Evolutionary conservation across 2,797 vertebrate species (phyloP), one percentile per base, ranked within the genome.

Genomic region (Zenarchopterus dispar): DNA sequence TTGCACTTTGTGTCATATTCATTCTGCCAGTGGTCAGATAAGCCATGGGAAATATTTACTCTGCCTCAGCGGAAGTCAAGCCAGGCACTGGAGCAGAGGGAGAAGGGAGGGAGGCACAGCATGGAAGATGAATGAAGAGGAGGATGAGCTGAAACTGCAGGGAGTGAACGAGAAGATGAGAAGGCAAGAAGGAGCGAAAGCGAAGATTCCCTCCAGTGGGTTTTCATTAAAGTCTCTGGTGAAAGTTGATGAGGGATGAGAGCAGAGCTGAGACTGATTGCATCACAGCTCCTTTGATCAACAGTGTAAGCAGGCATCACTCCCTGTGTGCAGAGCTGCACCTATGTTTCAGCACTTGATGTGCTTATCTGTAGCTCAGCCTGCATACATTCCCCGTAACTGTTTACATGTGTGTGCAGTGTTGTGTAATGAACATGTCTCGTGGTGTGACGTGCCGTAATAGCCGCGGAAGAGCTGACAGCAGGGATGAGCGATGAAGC

Each of bases 41-140:
- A 91, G 88, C 86, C 90, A 91, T 90, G 89, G 90, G 90, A 90
- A 92, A 91, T 90, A 85, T 90, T 91, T 91, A 85, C 84, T 84
- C 55, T 70, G 78, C 79, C 73, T 77, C 61, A 83, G 65, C 61
- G 86, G 88, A 91, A 90, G 88, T 84, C 80, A 65, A 82, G 70
- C 54, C 61, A 77, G 84, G 66, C 80, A 77, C 79, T 74, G 65
- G 70, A 53, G 59, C 67, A 58, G 69, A 71, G 67, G 66, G 71
- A 72, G 62, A 47, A 18, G 19, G 36, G 24, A 54, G 33, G 49
- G 46, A 36, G 68, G 53, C 17, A n/a, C 62, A 39, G 72, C 42
- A 24, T 48, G 77, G 68, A 80, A 84, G 83, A 88, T 63, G 76
- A 67, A 91, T 82, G 77, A 84, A 81, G 79, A 85, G 82, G 81